These are phyloP conservation scores for Prionace glauca DNA, from an alignment of 2,797 vertebrate species.

Conservation along the genomic window DNA sequence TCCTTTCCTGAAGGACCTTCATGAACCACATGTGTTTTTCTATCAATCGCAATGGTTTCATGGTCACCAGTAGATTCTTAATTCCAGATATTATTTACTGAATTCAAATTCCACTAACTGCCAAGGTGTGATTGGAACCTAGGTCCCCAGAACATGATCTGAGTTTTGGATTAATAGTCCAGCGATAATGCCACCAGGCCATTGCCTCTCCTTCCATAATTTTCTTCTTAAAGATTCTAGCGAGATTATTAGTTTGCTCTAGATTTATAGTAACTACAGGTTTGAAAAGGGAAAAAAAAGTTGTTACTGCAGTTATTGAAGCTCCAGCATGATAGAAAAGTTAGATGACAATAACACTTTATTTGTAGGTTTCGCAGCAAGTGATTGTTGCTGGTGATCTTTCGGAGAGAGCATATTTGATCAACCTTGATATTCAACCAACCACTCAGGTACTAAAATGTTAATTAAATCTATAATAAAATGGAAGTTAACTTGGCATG, in stretches of 20 bases:
- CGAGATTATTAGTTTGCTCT: not conserved
- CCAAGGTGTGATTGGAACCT: no score
- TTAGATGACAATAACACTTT: not conserved
- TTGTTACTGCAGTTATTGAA: not conserved
- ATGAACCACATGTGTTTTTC: no score
- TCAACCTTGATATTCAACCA: not conserved
- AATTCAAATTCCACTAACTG: no score
- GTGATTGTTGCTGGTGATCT: not conserved
- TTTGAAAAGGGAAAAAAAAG: not conserved
- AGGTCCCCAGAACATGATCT: no score
- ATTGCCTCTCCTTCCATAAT: no score
- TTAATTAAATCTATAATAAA: not conserved
- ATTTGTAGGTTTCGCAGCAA: not conserved
- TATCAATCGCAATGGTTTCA: no score
- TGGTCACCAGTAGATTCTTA: no score
- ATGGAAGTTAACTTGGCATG: not conserved
- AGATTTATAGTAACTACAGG: not conserved
- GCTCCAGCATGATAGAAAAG: not conserved
- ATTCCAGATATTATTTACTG: no score
- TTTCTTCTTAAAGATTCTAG: not conserved
- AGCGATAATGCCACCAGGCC: no score
- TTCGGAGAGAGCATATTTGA: not conserved
- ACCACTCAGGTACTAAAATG: not conserved
- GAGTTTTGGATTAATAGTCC: no score
- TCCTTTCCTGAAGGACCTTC: no score